Evolutionary conservation across 2,113 vertebrate genomes (phyloP).

Genomic region (Phycodurus eques): DNA sequence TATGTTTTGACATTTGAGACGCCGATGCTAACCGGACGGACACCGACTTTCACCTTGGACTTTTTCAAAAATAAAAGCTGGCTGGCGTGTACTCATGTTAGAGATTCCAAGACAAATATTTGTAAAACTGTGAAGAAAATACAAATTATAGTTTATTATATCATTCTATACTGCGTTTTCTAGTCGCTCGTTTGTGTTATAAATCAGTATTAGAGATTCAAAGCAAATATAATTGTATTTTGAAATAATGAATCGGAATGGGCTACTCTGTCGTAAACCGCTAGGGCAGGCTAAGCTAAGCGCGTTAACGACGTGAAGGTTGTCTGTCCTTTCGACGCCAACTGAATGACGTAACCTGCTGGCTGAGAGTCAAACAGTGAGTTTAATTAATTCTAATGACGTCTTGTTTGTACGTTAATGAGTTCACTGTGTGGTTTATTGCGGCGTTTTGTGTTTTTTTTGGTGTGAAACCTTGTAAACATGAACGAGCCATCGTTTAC

Average conservation of each 20-base stretch:
- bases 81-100: background rate
- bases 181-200: background rate
- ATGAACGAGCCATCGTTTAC: too few species aligned
- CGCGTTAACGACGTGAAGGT: background rate
- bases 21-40: conserved; percentile 1
- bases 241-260: conserved; percentile 5
- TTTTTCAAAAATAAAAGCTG: background rate
- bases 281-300: background rate
- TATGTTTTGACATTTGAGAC: conserved; percentile 25
- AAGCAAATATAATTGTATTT: background rate
- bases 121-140: background rate
- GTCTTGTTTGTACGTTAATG: background rate
- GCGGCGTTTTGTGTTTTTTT: background rate
- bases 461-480: background rate
- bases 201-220: background rate
- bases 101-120: background rate
- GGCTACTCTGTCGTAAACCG: background rate
- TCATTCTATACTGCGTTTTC: background rate
- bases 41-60: background rate
- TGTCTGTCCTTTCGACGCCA: background rate
- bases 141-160: background rate
- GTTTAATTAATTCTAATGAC: background rate
- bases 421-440: background rate
- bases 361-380: background rate
- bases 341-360: background rate